These are phyloP conservation scores for Malurus leucopterus DNA, from an alignment of 2,797 vertebrate species.

Conservation along the genomic window DNA sequence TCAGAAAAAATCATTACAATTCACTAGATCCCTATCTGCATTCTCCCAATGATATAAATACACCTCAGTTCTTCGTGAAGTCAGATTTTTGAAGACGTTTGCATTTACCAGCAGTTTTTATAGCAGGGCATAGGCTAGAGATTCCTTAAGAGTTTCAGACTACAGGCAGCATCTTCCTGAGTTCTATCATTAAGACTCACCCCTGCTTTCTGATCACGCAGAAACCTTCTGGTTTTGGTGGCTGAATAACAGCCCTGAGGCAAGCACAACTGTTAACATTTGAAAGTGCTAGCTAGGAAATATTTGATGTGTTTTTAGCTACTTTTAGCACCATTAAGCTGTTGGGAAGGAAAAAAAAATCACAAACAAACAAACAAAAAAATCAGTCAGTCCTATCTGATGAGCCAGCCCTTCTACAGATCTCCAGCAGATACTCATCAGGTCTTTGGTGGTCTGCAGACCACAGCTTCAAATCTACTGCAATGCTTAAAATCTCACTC, in stretches of 20 bases:
- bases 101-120: background rate
- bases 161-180: background rate
- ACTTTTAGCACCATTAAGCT: slow-evolving; percentile 25
- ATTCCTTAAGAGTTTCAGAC: background rate
- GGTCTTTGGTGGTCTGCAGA: background rate
- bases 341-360: background rate
- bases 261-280: slow-evolving; percentile 44
- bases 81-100: background rate
- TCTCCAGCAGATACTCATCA: background rate
- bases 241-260: slow-evolving; percentile 39
- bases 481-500: background rate
- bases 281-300: slow-evolving; percentile 22
- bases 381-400: background rate
- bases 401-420: background rate
- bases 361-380: background rate
- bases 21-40: background rate
- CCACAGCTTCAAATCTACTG: background rate
- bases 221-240: slow-evolving; percentile 22
- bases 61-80: background rate
- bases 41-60: background rate
- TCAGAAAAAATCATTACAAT: background rate
- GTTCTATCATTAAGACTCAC: background rate
- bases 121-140: background rate
- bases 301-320: slow-evolving; percentile 29
- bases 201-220: background rate